Conservation (phyloP, 1,140 invertebrate species). For the Oedothorax gibbosus region DNA sequence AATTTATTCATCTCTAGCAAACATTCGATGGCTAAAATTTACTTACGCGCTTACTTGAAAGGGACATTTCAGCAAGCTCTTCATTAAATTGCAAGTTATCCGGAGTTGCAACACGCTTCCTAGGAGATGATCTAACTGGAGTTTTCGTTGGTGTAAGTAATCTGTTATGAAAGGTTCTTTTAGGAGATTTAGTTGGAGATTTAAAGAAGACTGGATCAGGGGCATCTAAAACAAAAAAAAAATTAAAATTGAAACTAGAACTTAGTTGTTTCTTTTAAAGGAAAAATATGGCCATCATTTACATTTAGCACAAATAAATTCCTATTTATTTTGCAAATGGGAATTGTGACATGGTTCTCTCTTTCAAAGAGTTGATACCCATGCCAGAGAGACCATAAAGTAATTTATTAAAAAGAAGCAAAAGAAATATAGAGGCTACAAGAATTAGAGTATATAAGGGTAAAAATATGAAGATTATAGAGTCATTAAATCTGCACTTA, state of each 20-base stretch:
- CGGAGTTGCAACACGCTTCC: conserved; percentile 15
- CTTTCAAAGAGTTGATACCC: no score
- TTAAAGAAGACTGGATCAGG: conserved; percentile 45
- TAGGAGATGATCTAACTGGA: conserved; percentile 31
- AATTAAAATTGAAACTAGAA: not conserved
- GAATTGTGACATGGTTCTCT: no score
- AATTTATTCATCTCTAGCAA: no score
- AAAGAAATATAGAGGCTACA: no score
- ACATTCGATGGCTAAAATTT: no score
- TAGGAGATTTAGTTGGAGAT: conserved; percentile 32
- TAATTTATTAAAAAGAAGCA: no score
- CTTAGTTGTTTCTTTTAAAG: not conserved
- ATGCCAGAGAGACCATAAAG: no score
- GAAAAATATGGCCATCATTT: not conserved
- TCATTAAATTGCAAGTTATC: conserved; percentile 5
- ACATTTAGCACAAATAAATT: no score
- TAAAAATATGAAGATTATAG: no score
- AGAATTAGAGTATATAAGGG: no score
- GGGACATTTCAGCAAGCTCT: not conserved
- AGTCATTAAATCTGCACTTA: no score
- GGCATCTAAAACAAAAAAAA: conserved; percentile 1
- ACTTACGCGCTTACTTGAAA: conserved; percentile 9
- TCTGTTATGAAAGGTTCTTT: not conserved
- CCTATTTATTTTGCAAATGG: no score
- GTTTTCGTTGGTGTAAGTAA: conserved; percentile 8